Conservation (phyloP, 2,797 vertebrate genomes). For the Macropus fuliginosus region DNA sequence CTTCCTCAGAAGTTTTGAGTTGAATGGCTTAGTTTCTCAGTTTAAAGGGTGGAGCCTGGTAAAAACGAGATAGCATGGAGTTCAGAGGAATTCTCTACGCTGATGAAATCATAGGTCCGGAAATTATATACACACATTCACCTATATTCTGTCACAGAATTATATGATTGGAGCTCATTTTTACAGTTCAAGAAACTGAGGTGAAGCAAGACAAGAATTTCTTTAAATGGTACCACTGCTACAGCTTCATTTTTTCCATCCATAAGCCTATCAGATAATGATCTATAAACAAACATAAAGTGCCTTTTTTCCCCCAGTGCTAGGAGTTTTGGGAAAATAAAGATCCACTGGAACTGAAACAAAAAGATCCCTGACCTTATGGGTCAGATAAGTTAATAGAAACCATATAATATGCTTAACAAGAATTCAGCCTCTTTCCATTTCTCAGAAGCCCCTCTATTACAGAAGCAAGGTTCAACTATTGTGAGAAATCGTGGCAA, state of each 20-base stretch:
- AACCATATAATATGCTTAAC: not conserved
- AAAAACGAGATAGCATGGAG: not conserved
- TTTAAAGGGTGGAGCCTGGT: not conserved
- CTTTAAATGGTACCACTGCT: not conserved
- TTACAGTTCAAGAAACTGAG: not conserved
- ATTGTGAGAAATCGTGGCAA: accelerated
- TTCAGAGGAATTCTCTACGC: not conserved
- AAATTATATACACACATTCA: not conserved
- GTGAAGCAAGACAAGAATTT: not conserved
- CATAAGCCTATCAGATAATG: not conserved
- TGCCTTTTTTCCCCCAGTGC: not conserved
- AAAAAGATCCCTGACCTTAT: not conserved
- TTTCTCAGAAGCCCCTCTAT: not conserved
- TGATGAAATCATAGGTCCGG: not conserved
- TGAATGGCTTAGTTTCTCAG: not conserved
- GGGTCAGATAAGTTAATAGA: not conserved
- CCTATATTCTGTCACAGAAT: not conserved
- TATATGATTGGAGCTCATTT: not conserved
- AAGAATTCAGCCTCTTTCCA: not conserved
- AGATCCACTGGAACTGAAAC: not conserved
- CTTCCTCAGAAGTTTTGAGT: not conserved
- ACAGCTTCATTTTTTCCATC: not conserved
- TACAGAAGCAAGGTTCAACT: not conserved
- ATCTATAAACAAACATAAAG: not conserved
- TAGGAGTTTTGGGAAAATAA: not conserved